Conservation (phyloP, 2,888 invertebrate genomes). For the Antheraea yamamai region DNA sequence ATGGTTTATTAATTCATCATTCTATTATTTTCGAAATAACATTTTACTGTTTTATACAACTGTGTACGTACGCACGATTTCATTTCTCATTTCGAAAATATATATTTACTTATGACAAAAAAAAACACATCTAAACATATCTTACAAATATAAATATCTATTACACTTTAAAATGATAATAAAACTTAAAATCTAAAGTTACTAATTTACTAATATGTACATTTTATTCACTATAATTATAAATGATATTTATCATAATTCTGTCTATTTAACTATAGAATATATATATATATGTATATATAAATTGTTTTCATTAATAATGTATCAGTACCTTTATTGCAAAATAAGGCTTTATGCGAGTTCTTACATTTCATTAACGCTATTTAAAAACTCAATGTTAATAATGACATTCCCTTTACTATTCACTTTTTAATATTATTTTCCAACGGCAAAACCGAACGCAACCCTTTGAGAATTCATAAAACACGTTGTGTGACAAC, state of each 20-base stretch:
- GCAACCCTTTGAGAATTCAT: background rate
- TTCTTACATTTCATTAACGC: background rate
- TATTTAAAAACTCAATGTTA: background rate
- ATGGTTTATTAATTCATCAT: too few species aligned
- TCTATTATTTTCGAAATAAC: background rate
- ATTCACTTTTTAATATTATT: background rate
- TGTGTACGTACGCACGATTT: background rate
- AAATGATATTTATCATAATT: slow-evolving; percentile 14
- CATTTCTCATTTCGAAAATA: background rate
- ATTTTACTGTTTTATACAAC: background rate
- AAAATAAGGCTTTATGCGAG: slow-evolving; percentile 13
- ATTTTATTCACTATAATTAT: slow-evolving; percentile 42
- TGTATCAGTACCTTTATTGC: slow-evolving; percentile 12
- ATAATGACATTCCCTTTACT: background rate
- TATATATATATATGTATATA: slow-evolving; percentile 1
- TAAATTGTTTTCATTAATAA: background rate
- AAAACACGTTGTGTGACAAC: background rate
- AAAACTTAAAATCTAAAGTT: slow-evolving; percentile 52
- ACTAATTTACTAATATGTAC: slow-evolving; percentile 65
- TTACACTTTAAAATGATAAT: slow-evolving; percentile 59
- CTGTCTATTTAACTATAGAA: background rate
- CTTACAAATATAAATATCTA: slow-evolving; percentile 70
- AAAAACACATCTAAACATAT: slow-evolving; percentile 73
- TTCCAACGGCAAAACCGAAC: background rate
- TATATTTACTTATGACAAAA: slow-evolving; percentile 51